Base-by-base conservation (phyloP, 2,113 vertebrate species). In the Pyxicephalus adspersus region DNA sequence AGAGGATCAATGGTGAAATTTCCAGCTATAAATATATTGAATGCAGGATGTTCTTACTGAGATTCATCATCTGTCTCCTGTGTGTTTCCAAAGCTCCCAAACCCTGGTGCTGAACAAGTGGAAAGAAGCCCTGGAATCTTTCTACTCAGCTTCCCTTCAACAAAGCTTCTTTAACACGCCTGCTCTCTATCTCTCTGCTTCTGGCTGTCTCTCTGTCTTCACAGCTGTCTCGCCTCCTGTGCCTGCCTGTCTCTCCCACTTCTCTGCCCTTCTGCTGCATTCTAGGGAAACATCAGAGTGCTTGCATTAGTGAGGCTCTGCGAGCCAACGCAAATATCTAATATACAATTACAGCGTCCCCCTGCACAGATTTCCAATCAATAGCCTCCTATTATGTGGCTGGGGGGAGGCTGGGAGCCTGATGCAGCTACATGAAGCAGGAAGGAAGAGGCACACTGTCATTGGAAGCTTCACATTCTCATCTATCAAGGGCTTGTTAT, bases 361-460 rank as follows among this genome's bases (percentile, higher is more conserved):
- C 80, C 84, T 85, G 89, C 89, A 90, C 90, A 93, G 91, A 91
- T 94, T 94, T 91, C 89, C 84, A 95, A 97, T 96, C 96, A 95
- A 97, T 96, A 95, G 88, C 76, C 89, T 91, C 91, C 93, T 86
- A 79, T 95, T 94, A 95, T 95, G 94, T 95, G 72, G 85, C 90
- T 85, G 76, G 89, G 89, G 90, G 89, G 83, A 89, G 91, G 90
- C 92, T 92, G 89, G 92, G 89, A 90, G 92, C 90, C 91, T 90
- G 88, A 87, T 90, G 89, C 84, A 88, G 90, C 89, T 92, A 52
- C 71, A 75, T 88, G 87, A 86, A 84, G 89, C 94, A 94, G 93
- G 94, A 94, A 94, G 92, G 93, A 94, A 95, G 89, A 91, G 90
- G 86, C 90, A 86, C 91, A 94, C 94, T 94, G 93, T 95, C 94